A percentile compares a stretch with the other conserved stretches of the same genome.
Conservation (phyloP, 53 echinoderm and acorn worm genomes). For the Henricia sp. region DNA sequence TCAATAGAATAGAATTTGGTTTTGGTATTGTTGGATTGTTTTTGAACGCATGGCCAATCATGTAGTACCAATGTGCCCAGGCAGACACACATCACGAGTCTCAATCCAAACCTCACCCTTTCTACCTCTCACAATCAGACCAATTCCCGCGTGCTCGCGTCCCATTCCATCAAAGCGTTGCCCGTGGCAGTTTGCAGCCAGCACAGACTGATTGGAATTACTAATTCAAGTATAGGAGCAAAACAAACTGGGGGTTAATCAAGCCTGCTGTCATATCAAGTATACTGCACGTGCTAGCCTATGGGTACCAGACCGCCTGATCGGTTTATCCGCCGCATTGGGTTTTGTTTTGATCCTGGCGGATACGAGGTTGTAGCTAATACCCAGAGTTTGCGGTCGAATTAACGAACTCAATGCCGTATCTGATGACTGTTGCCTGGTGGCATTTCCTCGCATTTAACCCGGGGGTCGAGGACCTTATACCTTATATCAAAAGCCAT, state of each 20-base stretch:
- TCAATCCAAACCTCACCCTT: too few species aligned
- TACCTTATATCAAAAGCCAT: too few species aligned
- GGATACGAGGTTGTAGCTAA: background rate
- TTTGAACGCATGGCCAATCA: too few species aligned
- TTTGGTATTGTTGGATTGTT: too few species aligned
- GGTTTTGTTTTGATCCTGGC: background rate
- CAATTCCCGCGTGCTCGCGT: background rate
- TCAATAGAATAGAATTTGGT: too few species aligned
- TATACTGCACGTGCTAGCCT: background rate
- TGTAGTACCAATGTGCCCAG: too few species aligned
- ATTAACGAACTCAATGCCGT: constrained; percentile 45
- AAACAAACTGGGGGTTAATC: constrained; percentile 10
- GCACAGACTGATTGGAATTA: background rate
- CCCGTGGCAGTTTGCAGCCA: background rate
- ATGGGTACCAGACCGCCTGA: background rate
- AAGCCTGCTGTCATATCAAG: background rate
- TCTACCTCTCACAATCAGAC: background rate
- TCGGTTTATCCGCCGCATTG: background rate
- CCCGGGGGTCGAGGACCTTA: background rate
- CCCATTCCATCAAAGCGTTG: background rate
- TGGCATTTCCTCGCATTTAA: background rate
- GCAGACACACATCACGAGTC: too few species aligned
- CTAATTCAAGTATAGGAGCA: background rate
- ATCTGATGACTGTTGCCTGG: constrained; percentile 5
- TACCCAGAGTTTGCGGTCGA: background rate